Evolutionary conservation across 1,140 invertebrate species (phyloP), one percentile per base, ranked within the genome.

Genomic region (Latrodectus geometricus): DNA sequence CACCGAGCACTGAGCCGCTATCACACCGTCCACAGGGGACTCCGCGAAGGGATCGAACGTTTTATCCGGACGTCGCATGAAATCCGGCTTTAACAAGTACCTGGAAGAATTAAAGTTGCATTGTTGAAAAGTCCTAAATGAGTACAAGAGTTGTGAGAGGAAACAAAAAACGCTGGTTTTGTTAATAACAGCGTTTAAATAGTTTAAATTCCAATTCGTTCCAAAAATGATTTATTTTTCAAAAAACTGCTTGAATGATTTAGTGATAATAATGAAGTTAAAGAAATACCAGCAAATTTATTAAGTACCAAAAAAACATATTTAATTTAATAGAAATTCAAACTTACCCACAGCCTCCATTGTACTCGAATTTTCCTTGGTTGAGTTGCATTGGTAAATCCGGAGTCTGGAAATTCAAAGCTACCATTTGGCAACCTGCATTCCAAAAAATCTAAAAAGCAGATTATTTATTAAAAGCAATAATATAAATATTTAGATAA

Each of bases 301-400:
- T 17, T 14, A 61, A 61, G 8, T 61, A 61, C 8, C 14, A 56
- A 56, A 61, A 61, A 61, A 61, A 61, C 17, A 61, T 61, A 8
- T n/a, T 74, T 21, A 9, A 54, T 68, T 15, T 12, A 21, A n/a
- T 23, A 48, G 0, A 9, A n/a, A 15, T 35, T 35, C 11, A 52
- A 48, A 90, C 90, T 89, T 89, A 93, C 92, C 92, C 93, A 90
- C 97, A 98, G 90, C 99, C 99, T 90, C 99, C 98, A 89, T 93
- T 93, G 88, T 94, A 94, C 91, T 99, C 99, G 92, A 99, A 99
- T 93, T 99, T 99, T 88, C 99, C 99, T 93, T 99, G 98, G 92
- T 99, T 99, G 82, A 99, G 92, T 92, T 99, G 99, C 98, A 99
- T 99, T 15, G 98, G 98, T 87, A 99, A 92, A 93, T 99, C 99